phyloP scores from a whole-genome alignment of 2,888 invertebrate genomes.

The Orchestes rusci region DNA sequence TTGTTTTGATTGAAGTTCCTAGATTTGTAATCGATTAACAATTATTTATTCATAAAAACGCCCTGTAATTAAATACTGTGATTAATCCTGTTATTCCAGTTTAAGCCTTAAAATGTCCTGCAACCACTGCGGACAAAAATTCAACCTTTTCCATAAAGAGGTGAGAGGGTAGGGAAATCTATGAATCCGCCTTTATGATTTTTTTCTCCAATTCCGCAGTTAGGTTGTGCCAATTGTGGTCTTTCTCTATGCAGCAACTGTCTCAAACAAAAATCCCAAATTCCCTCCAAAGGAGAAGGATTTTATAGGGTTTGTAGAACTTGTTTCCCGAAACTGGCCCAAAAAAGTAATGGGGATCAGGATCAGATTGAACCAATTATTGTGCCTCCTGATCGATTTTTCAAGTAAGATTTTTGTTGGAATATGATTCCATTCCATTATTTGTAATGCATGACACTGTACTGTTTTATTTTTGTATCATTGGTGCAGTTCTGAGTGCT shows the following conservation, averaged over 20 bases:
- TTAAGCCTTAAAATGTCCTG: conserved; percentile 71
- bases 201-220: conserved; percentile 37
- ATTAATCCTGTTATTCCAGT: too few relatives aligned
- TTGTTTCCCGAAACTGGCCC: conserved; percentile 44
- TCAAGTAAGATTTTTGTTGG: conserved; percentile 47
- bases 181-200: too few relatives aligned
- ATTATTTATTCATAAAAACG: too few relatives aligned
- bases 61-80: too few relatives aligned
- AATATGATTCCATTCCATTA: too few relatives aligned
- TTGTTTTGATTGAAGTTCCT: too few relatives aligned
- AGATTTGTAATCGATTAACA: too few relatives aligned
- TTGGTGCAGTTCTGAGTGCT: too few relatives aligned
- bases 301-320: conserved; percentile 61
- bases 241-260: conserved; percentile 80
- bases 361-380: too few relatives aligned
- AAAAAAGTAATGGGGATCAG: conserved; percentile 23
- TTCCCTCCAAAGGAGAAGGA: conserved; percentile 54
- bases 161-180: too few relatives aligned
- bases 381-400: conserved; percentile 51
- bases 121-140: conserved; percentile 63
- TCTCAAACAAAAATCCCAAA: conserved; percentile 60
- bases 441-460: too few relatives aligned
- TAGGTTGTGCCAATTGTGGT: conserved; percentile 77
- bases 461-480: too few relatives aligned
- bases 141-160: conserved; percentile 66